Evolutionary conservation across 2,888 invertebrate genomes (phyloP), one percentile per base, ranked within the genome.

Genomic region (Frankliniella fusca): DNA sequence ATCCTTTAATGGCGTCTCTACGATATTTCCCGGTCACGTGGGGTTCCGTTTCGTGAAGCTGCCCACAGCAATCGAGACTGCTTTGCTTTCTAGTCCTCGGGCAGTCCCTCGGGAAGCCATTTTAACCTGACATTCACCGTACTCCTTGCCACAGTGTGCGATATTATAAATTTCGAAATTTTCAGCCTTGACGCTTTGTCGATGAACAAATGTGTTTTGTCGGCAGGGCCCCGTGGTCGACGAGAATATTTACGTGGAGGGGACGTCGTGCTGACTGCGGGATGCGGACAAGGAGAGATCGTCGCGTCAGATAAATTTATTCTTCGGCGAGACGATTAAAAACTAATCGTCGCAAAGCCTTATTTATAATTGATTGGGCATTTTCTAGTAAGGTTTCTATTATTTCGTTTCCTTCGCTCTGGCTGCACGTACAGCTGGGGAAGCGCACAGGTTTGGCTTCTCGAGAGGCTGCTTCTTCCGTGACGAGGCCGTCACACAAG

Each of bases 171-270:
- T 38, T 38, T 38, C 38, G 38, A 38, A 38, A 38, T 38, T 38
- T 38, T 11, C 54, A 15, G 15, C 54, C 54, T 18, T 18, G 54
- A 54, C 54, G 54, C 54, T 54, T 20, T 20, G 38, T 20, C 54
- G 54, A 20, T 54, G 54, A 54, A 54, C 54, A 20, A 12, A 54
- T 54, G 15, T 76, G 27, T 76, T 76, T 76, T 76, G 70, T 76
- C 70, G 27, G 27, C 70, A 76, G 70, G 70, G 70, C 54, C 54
- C 54, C 20, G 54, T 54, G 54, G 54, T 54, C 27, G 70, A 76
- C 70, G 70, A 76, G 70, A 76, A 76, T 76, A 76, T 76, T 76
- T 76, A 76, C 70, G 70, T 76, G 70, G 70, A 27, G 27, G 70
- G 27, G 70, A 76, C 70, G 8, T 76, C 70, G 70, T 76, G 70